Conservation (phyloP, 92 coral and sea anemone species). For the Epizoanthus ramosus region DNA sequence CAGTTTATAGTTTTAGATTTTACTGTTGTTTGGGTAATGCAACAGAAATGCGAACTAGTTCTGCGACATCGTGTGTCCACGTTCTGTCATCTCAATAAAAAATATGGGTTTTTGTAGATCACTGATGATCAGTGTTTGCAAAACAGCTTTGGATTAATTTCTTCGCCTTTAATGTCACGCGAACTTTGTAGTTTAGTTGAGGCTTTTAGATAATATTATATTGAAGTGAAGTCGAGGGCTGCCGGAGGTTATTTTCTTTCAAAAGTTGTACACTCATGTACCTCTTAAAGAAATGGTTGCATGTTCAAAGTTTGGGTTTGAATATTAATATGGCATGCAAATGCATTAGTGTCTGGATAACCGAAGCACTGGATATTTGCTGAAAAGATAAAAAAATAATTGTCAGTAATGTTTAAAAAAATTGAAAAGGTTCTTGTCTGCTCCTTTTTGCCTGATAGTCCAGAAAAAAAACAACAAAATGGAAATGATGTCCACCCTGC, state of each 20-base stretch:
- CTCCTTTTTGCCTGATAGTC: neutral
- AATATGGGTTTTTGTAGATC: neutral
- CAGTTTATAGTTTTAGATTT: neutral
- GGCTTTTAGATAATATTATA: neutral
- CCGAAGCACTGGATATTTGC: neutral
- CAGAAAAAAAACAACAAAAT: neutral
- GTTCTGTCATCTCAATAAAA: neutral
- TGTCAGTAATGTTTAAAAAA: constrained; percentile 5
- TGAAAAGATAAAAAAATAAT: neutral
- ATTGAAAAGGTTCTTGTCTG: neutral
- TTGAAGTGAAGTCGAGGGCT: neutral
- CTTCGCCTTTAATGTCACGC: constrained; percentile 26
- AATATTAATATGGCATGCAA: neutral
- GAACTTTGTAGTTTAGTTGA: neutral
- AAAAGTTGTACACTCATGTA: neutral
- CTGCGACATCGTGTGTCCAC: neutral
- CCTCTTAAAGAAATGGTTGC: neutral
- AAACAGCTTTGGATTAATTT: neutral
- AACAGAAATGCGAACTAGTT: neutral
- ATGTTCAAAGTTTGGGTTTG: too few relatives aligned
- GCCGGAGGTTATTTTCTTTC: neutral
- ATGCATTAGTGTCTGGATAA: neutral
- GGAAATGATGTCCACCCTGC: neutral
- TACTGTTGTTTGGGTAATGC: neutral
- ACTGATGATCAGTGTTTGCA: neutral